Evolutionary conservation across 1,140 invertebrate genomes (phyloP), one percentile per base, ranked within the genome.

Genomic region (Bombus terrestris): DNA sequence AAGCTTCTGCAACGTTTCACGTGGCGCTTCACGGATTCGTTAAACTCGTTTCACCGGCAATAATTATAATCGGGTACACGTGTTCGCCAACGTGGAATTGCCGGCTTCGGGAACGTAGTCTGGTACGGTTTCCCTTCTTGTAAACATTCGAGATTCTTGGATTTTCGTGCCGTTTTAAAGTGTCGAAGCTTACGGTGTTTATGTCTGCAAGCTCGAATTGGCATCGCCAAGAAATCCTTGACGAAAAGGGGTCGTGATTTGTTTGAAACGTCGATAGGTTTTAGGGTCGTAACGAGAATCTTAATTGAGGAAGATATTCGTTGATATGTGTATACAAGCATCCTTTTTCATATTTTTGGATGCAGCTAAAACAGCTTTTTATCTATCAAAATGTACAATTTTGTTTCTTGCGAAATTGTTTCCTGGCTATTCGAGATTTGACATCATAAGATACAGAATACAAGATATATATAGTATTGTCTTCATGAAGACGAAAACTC

Each of bases 21-120:
- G 41, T 83, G 75, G 81, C 62, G 80, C 71, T 87, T 84, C 75
- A 53, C 37, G 81, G 57, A 88, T 87, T 88, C 82, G 76, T 35
- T 74, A 69, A 37, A 79, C 39, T 79, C 47, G 74, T 75, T 83
- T 78, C n/a, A n/a, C 77, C 18, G 72, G 68, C 64, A 80, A 84
- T 84, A 84, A 88, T 83, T 18, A 84, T 84, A 84, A 88, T 83
- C 28, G 41, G 62, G 2, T 57, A 66, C 79, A 68, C 68, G 78
- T 75, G 79, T 87, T 68, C 39, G 22, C 25, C n/a, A 43, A 43
- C 41, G n/a, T 32, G 41, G 69, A 41, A 71, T 71, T 71, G 39
- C 69, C 41, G 25, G 25, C 69, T 71, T n/a, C 39, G 28, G 37
- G 37, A 71, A 71, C 35, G 68, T 25, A 12, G 35, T 10, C 13